Evolutionary conservation across 2,113 vertebrate genomes (phyloP).

Genomic region (Chlamydotis undulata): DNA sequence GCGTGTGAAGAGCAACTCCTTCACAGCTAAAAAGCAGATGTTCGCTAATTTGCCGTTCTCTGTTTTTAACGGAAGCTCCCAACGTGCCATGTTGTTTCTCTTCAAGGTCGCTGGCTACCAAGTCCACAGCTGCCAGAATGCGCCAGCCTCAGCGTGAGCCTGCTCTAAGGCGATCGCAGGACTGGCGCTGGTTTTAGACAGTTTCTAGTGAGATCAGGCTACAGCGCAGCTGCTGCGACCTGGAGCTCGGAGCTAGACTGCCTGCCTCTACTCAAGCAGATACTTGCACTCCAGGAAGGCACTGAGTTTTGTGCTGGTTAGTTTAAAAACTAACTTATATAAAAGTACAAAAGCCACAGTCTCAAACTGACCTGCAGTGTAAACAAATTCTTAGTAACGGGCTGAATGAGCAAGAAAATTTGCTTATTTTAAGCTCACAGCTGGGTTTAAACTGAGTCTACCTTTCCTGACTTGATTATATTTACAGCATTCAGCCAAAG

Average conservation of each 20-base stretch:
- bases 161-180: neutral
- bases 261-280: neutral
- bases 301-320: neutral
- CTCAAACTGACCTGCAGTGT: neutral
- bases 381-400: neutral
- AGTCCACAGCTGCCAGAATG: neutral
- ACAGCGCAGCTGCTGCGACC: rapidly evolving
- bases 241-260: neutral
- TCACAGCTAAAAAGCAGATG: neutral
- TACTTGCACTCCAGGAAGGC: neutral
- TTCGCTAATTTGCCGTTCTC: neutral
- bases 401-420: neutral
- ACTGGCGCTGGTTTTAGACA: neutral
- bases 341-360: neutral
- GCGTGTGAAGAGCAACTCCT: neutral
- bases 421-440: neutral
- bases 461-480: neutral
- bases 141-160: neutral
- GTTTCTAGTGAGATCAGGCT: neutral
- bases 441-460: neutral
- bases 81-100: neutral
- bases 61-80: neutral
- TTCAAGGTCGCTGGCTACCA: neutral
- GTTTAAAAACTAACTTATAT: neutral
- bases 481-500: neutral